A percentile compares a stretch with the other conserved stretches of the same genome.
These are phyloP conservation scores for Tenthredo scrophulariae DNA, from an alignment of 2,888 invertebrate species.

Conservation along the genomic window DNA sequence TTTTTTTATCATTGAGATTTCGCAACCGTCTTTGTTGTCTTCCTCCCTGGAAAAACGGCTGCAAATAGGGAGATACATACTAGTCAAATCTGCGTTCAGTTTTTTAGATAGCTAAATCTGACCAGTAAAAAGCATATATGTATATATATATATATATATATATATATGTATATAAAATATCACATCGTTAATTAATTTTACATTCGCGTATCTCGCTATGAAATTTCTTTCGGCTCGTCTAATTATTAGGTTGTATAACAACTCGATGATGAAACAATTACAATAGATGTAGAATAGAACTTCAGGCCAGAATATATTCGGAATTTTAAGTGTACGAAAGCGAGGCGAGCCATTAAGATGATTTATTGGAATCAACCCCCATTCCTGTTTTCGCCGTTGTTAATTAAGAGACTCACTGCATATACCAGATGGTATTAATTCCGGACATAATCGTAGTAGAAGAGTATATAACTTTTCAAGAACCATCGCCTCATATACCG, in stretches of 20 bases:
- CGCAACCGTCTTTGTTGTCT: neutral
- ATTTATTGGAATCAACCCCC: neutral
- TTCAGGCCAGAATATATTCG: neutral
- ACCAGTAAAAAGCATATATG: no score
- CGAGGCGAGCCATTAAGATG: neutral
- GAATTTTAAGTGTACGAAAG: neutral
- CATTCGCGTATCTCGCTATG: neutral
- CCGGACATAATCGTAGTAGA: neutral
- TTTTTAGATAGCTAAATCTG: neutral
- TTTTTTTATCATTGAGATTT: neutral
- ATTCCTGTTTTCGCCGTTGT: neutral
- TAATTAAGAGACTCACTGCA: neutral
- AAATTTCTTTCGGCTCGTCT: neutral
- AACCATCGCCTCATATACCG: neutral
- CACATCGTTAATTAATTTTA: neutral
- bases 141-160: no score
- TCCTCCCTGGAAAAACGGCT: neutral
- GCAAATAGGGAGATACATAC: neutral
- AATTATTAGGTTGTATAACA: constrained; percentile 9
- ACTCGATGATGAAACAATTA: neutral
- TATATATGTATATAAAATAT: no score
- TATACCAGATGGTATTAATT: neutral
- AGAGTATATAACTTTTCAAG: neutral
- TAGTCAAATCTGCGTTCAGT: neutral
- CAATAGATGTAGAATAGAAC: neutral